Base-by-base conservation (phyloP, 2,113 vertebrate species). In the Noctilio leporinus region DNA sequence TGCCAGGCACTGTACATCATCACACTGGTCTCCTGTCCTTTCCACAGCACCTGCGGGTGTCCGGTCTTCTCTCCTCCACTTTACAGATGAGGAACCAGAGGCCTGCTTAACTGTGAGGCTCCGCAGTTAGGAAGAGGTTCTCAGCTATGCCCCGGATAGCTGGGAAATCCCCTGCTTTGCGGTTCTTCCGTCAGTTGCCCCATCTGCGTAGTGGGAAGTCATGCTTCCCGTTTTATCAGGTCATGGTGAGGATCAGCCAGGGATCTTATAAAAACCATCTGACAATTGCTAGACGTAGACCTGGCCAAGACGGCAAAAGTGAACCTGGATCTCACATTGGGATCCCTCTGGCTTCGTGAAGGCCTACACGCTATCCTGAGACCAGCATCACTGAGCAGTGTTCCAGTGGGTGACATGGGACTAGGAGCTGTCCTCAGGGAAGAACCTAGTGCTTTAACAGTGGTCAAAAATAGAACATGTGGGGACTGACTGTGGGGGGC, bases 381-480 rank as follows among this genome's bases (percentile, higher is more conserved):
- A 57, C 72, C 89, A 57, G 83, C 15, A 4, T 59, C 53, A 0
- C 85, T 20, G 40, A 64, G n/a, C 72, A 19, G 1, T 14, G 5
- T 33, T 82, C 22, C 73, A 15, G 4, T 2, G 14, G 17, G 69
- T 24, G 35, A 43, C 22, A 86, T 70, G 62, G 53, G 65, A 85
- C 53, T 55, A 45, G 35, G 35, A 94, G 30, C 67, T 35, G 2
- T 47, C 72, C 20, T 17, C 12, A 69, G 30, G 14, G 72, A 83
- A 90, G 38, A 78, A 77, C 80, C 70, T 77, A 22, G 6, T 43
- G 33, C 69, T 86, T 91, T 94, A 91, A 69, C 26, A 35, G 73
- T 78, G 78, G 80, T 95, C 86, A 77, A 95, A 97, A 95, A 64
- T 64, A 78, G n/a, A n/a, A n/a, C n/a, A n/a, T n/a, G n/a, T n/a